These are phyloP conservation scores for Podarcis siculus DNA, from an alignment of 2,797 vertebrate genomes.

Conservation along the genomic window DNA sequence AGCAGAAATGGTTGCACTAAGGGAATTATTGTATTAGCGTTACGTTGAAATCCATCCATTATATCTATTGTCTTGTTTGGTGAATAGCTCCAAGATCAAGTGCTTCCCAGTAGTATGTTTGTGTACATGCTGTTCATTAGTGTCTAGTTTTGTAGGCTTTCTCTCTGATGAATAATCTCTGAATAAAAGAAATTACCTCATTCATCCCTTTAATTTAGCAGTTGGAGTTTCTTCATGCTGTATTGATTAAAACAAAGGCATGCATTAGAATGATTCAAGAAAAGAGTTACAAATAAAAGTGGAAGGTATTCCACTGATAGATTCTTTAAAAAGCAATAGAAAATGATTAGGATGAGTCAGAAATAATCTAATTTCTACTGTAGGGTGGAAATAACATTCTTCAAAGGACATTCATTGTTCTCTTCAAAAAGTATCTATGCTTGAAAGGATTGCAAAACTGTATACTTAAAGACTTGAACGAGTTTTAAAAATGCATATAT, in stretches of 20 bases:
- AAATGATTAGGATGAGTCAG: slow-evolving; percentile 17
- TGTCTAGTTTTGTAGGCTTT: slow-evolving; percentile 8
- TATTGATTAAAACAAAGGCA: background rate
- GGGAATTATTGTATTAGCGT: too few relatives aligned
- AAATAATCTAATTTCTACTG: slow-evolving; percentile 17
- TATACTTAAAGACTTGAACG: background rate
- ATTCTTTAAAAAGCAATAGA: slow-evolving; percentile 7
- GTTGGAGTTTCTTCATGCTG: background rate
- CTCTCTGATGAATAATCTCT: background rate
- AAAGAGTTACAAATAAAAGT: background rate
- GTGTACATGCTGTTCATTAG: background rate
- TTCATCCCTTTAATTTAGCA: background rate
- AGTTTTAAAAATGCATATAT: background rate
- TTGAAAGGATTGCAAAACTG: slow-evolving; percentile 14
- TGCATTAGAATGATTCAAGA: background rate
- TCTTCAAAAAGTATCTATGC: slow-evolving; percentile 2
- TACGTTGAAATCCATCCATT: too few relatives aligned
- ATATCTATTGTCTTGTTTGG: background rate
- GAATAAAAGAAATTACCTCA: background rate
- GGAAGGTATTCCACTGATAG: slow-evolving; percentile 2
- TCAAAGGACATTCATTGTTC: background rate
- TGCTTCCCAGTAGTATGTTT: background rate
- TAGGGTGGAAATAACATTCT: background rate
- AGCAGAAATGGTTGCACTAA: too few relatives aligned
- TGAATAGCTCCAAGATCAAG: background rate